Conservation (phyloP, 2,113 vertebrate genomes). For the Hystrix brachyura region DNA sequence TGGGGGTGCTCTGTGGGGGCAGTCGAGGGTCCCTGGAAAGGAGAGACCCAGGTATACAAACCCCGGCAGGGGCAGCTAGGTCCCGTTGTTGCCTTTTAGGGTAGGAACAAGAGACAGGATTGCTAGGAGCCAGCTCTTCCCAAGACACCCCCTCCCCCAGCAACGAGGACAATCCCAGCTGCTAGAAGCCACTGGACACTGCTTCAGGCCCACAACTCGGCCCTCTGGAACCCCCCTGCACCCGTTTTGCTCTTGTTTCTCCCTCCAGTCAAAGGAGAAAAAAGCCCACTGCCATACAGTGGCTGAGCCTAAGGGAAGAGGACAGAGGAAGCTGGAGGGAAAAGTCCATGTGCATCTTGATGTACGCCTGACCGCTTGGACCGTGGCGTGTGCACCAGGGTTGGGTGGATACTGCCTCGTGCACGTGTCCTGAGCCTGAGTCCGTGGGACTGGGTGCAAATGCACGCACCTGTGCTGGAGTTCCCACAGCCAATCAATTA, state of each 20-base stretch:
- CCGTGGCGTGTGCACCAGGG: not conserved
- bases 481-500: slow-evolving; percentile 72
- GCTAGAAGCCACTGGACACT: slow-evolving; percentile 65
- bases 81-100: slow-evolving; percentile 22
- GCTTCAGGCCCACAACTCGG: slow-evolving; percentile 38
- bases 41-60: not conserved
- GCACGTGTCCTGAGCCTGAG: slow-evolving; percentile 40
- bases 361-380: not conserved
- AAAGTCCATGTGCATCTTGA: not conserved
- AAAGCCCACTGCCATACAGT: not conserved
- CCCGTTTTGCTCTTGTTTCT: slow-evolving; percentile 64
- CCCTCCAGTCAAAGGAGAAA: not conserved
- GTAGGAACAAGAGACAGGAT: not conserved
- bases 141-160: not conserved
- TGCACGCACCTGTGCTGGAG: slow-evolving; percentile 69
- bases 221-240: slow-evolving; percentile 73
- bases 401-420: not conserved
- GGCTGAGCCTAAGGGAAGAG: slow-evolving; percentile 41
- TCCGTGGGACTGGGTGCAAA: not conserved
- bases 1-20: not conserved
- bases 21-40: slow-evolving; percentile 34
- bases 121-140: slow-evolving; percentile 38
- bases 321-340: slow-evolving; percentile 22
- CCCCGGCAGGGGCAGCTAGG: not conserved
- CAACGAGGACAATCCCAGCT: slow-evolving; percentile 64